A percentile compares a stretch with the other conserved stretches of the same genome.
Conservation (phyloP, 2,797 vertebrate genomes). For the Eremophila alpestris region DNA sequence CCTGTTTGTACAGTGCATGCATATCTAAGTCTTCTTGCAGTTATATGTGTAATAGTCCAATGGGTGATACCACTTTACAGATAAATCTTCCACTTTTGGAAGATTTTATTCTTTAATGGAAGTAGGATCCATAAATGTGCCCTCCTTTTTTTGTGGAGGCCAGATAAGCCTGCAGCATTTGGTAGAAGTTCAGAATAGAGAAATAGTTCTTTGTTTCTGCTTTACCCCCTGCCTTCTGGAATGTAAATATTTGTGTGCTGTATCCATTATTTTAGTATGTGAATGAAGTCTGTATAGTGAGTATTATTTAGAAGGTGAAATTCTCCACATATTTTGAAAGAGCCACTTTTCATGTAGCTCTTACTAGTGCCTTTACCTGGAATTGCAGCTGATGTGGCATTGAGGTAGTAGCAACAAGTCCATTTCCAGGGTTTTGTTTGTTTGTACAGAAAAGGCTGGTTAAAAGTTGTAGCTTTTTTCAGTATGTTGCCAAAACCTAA, state of each 20-base stretch:
- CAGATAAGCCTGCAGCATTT: not conserved
- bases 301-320: not conserved
- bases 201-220: not conserved
- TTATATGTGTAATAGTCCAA: not conserved
- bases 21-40: not conserved
- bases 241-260: not conserved
- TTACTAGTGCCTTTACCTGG: not conserved
- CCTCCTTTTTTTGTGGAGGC: not conserved
- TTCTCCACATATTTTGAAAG: not conserved
- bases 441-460: not conserved
- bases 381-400: not conserved
- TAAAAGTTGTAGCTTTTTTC: not conserved
- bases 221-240: fast-evolving
- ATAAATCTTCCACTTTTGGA: not conserved
- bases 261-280: not conserved
- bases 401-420: not conserved
- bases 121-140: not conserved
- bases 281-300: not conserved
- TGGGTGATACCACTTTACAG: not conserved
- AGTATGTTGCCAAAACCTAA: not conserved
- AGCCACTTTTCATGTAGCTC: not conserved
- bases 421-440: not conserved
- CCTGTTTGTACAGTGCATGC: not conserved
- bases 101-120: not conserved
- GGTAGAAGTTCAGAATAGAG: not conserved